Base-by-base conservation (phyloP, 2,797 vertebrate species). In the Sebastes baramenuke region DNA sequence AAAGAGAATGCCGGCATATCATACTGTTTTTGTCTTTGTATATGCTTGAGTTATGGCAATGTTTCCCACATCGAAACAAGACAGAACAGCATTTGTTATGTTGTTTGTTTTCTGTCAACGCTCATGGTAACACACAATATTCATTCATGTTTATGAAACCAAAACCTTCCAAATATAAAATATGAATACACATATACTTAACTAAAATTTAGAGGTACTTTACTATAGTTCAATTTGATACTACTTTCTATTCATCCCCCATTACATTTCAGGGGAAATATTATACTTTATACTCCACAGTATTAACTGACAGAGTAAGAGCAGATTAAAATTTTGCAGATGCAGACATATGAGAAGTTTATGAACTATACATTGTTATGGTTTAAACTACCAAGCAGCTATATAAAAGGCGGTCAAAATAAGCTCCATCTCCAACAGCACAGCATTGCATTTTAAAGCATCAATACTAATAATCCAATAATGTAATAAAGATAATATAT, bases 1-100 rank as follows among this genome's bases (percentile, higher is more conserved):
- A 94, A 93, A 80, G 38, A 77, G n/a, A 80, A 79, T 77, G 73
- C 55, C 80, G 59, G 38, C 60, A 78, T 72, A 72, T 60, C 42
- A 8, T 72, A 49, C 4, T 25, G 10, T 32, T 71, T 42, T 58
- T 24, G 20, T 30, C 59, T 49, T 32, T 34, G 3, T 49, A 12
- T 25, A 18, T 24, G 3, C 2, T 18, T 67, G 5, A 2, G 8
- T 36, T 3, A 38, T 36, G 22, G 4, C 20, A 32, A 38, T 30
- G 6, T 42, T 52, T 54, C 6, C 7, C 6, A 1, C 16, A 55
- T 62, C n/a, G 27, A 46, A 49, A 79, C 24, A 69, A 61, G 29
- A 52, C 2, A 34, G 6, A 67, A 49, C 38, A 49, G 38, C 4
- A 36, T 30, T 42, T 70, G 13, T 66, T 36, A 1, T 12, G 58